phyloP scores from a whole-genome alignment of 2,797 vertebrate genomes.

The Bovichtus variegatus region DNA sequence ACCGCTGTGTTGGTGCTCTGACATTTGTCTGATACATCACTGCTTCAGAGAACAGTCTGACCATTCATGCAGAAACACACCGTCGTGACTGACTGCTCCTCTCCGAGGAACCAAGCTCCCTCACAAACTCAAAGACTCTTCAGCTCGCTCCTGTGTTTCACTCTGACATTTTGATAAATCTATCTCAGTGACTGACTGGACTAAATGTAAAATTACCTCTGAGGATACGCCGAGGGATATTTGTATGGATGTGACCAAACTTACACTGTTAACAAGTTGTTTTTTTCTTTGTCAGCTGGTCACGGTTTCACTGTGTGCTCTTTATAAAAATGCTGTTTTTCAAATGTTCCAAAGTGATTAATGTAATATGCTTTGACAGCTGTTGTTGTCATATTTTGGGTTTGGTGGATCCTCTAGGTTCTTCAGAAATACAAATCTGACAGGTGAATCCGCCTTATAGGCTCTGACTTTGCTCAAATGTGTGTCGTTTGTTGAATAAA shows the following conservation, averaged over 20 bases:
- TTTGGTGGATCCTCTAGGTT: background rate
- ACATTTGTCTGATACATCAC: slow-evolving; percentile 41
- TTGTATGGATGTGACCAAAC: background rate
- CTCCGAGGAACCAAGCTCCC: slow-evolving; percentile 23
- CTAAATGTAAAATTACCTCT: slow-evolving; percentile 18
- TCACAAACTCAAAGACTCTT: slow-evolving; percentile 20
- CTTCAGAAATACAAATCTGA: background rate
- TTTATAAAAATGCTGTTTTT: background rate
- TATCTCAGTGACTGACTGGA: background rate
- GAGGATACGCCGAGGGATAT: background rate
- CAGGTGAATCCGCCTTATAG: background rate
- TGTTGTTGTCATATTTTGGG: background rate
- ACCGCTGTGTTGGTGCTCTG: slow-evolving; percentile 9
- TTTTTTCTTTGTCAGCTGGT: slow-evolving; percentile 4
- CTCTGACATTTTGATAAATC: slow-evolving; percentile 41
- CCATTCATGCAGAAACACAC: slow-evolving; percentile 47
- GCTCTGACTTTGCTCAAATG: background rate
- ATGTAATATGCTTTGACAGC: background rate
- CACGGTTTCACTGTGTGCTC: background rate
- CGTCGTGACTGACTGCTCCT: slow-evolving; percentile 28
- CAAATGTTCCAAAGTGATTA: background rate
- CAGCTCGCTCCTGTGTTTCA: slow-evolving; percentile 20
- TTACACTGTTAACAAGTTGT: slow-evolving; percentile 10
- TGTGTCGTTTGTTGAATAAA: background rate
- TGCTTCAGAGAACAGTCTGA: slow-evolving; percentile 27